A percentile compares a stretch with the other conserved stretches of the same genome.
Conservation (phyloP, 2,113 vertebrate species). For the Tupaia tana region DNA sequence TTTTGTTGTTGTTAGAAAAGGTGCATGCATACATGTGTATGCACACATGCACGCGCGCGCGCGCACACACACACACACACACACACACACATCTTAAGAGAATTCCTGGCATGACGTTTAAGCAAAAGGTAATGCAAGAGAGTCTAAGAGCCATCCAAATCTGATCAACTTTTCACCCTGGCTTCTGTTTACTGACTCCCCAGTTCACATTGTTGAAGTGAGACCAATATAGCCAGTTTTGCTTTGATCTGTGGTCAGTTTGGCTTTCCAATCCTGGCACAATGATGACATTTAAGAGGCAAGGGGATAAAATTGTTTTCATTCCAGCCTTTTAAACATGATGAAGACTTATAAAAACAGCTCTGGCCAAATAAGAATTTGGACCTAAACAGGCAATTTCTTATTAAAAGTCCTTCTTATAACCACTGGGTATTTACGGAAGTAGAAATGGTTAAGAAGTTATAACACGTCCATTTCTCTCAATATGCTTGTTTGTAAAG, state of each 20-base stretch:
- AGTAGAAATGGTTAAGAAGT: conserved; percentile 1
- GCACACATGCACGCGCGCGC: background rate
- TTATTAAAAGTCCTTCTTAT: conserved; percentile 1
- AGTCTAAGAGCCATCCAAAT: conserved; percentile 49
- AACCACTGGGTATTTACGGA: background rate
- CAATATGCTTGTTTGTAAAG: conserved; percentile 17
- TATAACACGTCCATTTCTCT: background rate
- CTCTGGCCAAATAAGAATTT: conserved; percentile 43
- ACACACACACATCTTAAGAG: background rate
- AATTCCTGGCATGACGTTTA: conserved; percentile 23
- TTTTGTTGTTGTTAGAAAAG: background rate
- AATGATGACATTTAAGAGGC: conserved; percentile 76
- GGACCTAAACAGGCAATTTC: background rate
- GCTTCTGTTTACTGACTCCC: conserved; percentile 70
- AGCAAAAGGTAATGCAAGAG: conserved; percentile 52
- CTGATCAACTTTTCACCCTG: conserved; percentile 74
- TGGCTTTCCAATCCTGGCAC: conserved; percentile 70
- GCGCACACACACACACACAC: background rate
- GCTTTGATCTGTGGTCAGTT: conserved; percentile 77
- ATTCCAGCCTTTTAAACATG: conserved; percentile 73
- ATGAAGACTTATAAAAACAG: conserved; percentile 68
- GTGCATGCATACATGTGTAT: background rate
- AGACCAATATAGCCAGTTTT: conserved; percentile 72
- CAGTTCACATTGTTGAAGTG: conserved; percentile 61
- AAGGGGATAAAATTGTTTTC: conserved; percentile 75